Percentiles rank a stretch among this genome's conserved stretches.
Evolutionary conservation across 2,888 invertebrate species (phyloP).

Genomic region (Thera britannica): DNA sequence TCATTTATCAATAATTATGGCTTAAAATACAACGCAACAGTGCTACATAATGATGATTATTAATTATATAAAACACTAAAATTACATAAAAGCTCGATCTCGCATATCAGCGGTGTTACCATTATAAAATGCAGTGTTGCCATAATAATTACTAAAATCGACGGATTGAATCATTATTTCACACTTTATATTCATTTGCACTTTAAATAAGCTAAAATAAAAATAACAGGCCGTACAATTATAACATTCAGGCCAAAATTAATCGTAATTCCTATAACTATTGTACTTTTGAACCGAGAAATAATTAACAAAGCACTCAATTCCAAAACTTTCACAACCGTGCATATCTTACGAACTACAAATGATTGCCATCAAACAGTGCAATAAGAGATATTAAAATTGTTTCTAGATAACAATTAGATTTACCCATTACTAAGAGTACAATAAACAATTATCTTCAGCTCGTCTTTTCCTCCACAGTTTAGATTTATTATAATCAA

Average conservation of each 20-base stretch:
- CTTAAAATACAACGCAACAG: constrained; percentile 49
- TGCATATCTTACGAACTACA: constrained; percentile 46
- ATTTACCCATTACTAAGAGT: not conserved
- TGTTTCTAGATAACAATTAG: not conserved
- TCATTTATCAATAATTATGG: constrained; percentile 49
- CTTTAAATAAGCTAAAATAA: constrained; percentile 16
- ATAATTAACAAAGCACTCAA: constrained; percentile 32
- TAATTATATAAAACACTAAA: constrained; percentile 32
- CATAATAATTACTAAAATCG: constrained; percentile 49
- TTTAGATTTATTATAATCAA: too few species aligned
- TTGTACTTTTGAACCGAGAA: constrained; percentile 20
- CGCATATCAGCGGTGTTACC: constrained; percentile 52
- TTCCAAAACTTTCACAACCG: constrained; percentile 52
- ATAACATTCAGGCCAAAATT: constrained; percentile 26
- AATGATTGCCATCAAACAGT: constrained; percentile 32
- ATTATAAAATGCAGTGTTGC: constrained; percentile 39
- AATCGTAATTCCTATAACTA: constrained; percentile 12
- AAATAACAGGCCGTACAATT: constrained; percentile 8
- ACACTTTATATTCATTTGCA: constrained; percentile 16
- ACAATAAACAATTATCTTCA: not conserved
- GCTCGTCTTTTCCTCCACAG: not conserved
- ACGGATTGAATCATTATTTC: constrained; percentile 48
- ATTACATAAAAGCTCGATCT: constrained; percentile 64
- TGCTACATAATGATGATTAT: constrained; percentile 47
- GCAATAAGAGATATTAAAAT: constrained; percentile 16